A percentile compares a stretch with the other conserved stretches of the same genome.
Conservation (phyloP, 2,113 vertebrate species). For the Aviceda subcristata region DNA sequence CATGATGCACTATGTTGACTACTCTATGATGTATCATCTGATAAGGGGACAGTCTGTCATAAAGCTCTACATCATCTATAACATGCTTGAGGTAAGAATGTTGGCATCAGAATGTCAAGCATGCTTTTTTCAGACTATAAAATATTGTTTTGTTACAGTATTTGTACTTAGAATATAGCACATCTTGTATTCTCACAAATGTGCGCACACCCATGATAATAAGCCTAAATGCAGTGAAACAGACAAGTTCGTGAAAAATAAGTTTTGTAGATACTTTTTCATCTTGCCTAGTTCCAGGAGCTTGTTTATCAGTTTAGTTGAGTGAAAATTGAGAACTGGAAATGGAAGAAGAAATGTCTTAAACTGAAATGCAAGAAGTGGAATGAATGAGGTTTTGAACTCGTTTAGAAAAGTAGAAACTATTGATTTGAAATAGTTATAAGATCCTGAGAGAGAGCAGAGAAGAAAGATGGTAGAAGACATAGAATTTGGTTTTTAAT, state of each 20-base stretch:
- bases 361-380: not conserved
- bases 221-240: not conserved
- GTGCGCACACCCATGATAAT: not conserved
- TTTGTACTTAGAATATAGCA: not conserved
- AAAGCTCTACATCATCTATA: slow-evolving; percentile 99
- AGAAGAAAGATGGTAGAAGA: not conserved
- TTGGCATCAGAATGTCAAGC: not conserved
- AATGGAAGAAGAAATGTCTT: not conserved
- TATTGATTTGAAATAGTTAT: not conserved
- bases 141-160: not conserved
- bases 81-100: slow-evolving; percentile 95
- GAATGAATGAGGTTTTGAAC: not conserved
- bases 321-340: not conserved
- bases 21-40: slow-evolving; percentile 99
- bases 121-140: not conserved
- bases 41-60: slow-evolving; percentile 98
- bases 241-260: not conserved
- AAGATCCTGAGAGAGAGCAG: not conserved
- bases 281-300: not conserved
- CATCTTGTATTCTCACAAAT: not conserved
- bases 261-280: not conserved
- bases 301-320: not conserved
- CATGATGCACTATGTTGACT: slow-evolving; percentile 99
- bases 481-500: not conserved
- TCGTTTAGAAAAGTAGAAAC: not conserved